Evolutionary conservation across 2,113 vertebrate species (phyloP).

Genomic region (Ammodramus savannarum): DNA sequence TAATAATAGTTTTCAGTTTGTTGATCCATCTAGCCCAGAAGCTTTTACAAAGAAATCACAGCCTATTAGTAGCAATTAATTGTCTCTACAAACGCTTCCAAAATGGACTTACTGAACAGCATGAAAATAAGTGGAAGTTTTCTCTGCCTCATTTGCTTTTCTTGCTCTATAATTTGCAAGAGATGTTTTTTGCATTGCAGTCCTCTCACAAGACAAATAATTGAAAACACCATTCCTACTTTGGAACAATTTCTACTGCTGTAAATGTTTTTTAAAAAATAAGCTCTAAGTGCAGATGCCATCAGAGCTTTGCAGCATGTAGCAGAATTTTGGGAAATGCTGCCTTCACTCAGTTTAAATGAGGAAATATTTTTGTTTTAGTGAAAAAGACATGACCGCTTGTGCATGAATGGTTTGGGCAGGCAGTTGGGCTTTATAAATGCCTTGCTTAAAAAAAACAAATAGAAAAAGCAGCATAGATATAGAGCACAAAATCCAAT

Average conservation of each 20-base stretch:
- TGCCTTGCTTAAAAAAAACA: neutral
- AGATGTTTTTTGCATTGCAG: slow-evolving; percentile 26
- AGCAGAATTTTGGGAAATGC: neutral
- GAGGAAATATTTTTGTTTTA: slow-evolving; percentile 3
- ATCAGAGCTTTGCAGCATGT: neutral
- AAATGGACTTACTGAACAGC: slow-evolving; percentile 21
- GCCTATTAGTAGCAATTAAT: slow-evolving; percentile 52
- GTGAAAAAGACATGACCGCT: neutral
- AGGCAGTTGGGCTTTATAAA: neutral
- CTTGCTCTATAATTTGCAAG: neutral
- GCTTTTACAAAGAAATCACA: slow-evolving; percentile 40
- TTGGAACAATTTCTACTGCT: slow-evolving; percentile 12
- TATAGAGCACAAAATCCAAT: neutral
- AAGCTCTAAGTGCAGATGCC: neutral
- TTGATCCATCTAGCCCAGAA: neutral
- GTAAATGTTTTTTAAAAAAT: neutral
- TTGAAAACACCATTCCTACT: slow-evolving; percentile 20
- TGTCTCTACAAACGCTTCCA: slow-evolving; percentile 6
- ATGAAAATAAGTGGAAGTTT: slow-evolving; percentile 22
- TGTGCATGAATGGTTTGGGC: neutral
- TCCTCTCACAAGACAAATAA: slow-evolving; percentile 38
- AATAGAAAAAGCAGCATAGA: neutral
- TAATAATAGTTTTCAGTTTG: neutral
- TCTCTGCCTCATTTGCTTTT: slow-evolving; percentile 51
- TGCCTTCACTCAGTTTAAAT: neutral